phyloP scores from a whole-genome alignment of 2,113 vertebrate species.

The Paracanthobrama guichenoti region DNA sequence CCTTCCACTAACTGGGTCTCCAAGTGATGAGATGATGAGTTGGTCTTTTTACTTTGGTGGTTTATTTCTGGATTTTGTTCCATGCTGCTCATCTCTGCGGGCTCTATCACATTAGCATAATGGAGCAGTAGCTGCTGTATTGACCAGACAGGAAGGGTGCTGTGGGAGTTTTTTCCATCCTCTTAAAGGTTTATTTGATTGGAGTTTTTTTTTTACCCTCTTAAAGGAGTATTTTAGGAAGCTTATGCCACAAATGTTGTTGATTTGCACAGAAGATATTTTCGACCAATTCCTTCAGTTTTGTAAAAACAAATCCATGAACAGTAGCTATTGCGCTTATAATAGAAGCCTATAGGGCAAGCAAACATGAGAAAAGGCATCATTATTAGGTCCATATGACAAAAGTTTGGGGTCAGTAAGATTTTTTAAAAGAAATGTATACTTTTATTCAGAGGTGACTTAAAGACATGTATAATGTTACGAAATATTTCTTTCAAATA shows the following conservation, averaged over 20 bases:
- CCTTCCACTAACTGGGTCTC: slow-evolving; percentile 30
- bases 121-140: slow-evolving; percentile 30
- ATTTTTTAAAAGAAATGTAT: background rate
- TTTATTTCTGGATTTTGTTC: slow-evolving; percentile 56
- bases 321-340: background rate
- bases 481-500: background rate
- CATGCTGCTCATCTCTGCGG: slow-evolving; percentile 37
- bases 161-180: background rate
- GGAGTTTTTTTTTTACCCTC: background rate
- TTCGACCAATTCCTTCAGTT: background rate
- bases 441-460: background rate
- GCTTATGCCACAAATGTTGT: background rate
- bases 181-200: slow-evolving; percentile 21
- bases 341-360: background rate
- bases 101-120: slow-evolving; percentile 33
- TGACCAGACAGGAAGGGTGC: slow-evolving; percentile 33
- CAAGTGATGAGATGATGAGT: slow-evolving; percentile 42
- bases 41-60: slow-evolving; percentile 45
- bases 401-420: background rate
- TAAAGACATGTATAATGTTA: background rate
- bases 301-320: background rate
- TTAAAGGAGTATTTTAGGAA: background rate
- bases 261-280: background rate
- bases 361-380: background rate
- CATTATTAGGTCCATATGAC: background rate